Evolutionary conservation across 2,888 invertebrate genomes (phyloP).

Genomic region (Sisyra nigra): DNA sequence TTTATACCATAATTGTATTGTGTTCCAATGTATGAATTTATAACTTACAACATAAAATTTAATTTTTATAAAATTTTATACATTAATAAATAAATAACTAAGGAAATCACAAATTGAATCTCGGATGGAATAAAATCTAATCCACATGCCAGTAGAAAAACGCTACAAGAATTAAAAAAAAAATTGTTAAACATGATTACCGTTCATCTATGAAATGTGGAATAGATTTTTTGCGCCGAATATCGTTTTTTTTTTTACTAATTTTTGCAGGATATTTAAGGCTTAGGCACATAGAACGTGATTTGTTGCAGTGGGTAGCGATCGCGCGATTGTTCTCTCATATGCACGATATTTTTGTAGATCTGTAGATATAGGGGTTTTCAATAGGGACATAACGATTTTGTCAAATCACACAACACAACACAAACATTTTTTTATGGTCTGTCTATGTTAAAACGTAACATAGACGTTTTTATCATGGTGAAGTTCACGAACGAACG

Average conservation of each 20-base stretch:
- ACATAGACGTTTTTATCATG: no score
- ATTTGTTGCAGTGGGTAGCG: no score
- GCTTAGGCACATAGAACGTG: no score
- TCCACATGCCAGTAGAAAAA: conserved; percentile 23
- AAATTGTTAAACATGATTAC: conserved; percentile 1
- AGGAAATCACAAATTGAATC: neutral
- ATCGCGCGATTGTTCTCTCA: no score
- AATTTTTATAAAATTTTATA: conserved; percentile 13
- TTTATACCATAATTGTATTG: conserved; percentile 18
- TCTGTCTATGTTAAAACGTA: no score
- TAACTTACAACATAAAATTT: conserved; percentile 1
- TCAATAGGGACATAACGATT: no score
- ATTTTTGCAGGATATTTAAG: neutral
- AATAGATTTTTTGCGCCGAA: conserved; percentile 10
- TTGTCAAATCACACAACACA: no score
- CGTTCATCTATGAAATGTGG: conserved; percentile 4
- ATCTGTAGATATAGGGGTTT: no score
- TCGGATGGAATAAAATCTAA: conserved; percentile 16
- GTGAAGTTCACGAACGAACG: no score
- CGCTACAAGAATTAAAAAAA: conserved; percentile 10
- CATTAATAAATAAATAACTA: conserved; percentile 11
- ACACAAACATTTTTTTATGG: no score
- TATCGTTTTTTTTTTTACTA: neutral
- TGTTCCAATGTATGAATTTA: conserved; percentile 1
- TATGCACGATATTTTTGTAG: no score